Conservation (phyloP, 2,797 vertebrate genomes). For the Phoebastria nigripes region DNA sequence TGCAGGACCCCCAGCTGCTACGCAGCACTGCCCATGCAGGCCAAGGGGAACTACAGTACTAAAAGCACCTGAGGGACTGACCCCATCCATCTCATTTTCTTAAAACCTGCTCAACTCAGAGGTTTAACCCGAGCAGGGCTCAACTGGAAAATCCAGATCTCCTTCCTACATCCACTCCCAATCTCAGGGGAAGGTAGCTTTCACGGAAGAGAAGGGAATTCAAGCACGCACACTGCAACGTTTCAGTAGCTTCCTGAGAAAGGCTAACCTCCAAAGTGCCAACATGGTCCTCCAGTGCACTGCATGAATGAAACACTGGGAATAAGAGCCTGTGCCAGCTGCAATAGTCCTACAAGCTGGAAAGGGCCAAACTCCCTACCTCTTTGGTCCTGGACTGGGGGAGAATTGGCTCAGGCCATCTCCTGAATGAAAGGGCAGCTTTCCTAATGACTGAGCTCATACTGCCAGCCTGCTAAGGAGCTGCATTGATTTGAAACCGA, state of each 20-base stretch:
- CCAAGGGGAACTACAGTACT: neutral
- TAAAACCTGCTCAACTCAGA: neutral
- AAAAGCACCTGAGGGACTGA: neutral
- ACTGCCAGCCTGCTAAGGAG: conserved; percentile 13
- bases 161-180: neutral
- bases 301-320: neutral
- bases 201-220: rapidly evolving
- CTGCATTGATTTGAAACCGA: conserved; percentile 6
- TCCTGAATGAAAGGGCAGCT: conserved; percentile 1
- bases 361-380: neutral
- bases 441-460: neutral
- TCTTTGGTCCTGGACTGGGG: neutral
- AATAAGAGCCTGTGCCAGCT: neutral
- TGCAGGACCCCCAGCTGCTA: rapidly evolving
- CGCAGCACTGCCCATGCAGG: neutral
- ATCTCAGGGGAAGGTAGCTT: neutral
- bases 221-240: neutral
- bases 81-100: neutral
- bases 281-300: neutral
- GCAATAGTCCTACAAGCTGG: neutral
- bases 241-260: neutral
- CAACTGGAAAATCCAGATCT: neutral
- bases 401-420: neutral
- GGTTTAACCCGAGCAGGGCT: neutral
- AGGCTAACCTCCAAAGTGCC: neutral